Evolutionary conservation across 1,140 invertebrate species (phyloP), one percentile per base, ranked within the genome.

Genomic region (Lepeophtheirus salmonis): DNA sequence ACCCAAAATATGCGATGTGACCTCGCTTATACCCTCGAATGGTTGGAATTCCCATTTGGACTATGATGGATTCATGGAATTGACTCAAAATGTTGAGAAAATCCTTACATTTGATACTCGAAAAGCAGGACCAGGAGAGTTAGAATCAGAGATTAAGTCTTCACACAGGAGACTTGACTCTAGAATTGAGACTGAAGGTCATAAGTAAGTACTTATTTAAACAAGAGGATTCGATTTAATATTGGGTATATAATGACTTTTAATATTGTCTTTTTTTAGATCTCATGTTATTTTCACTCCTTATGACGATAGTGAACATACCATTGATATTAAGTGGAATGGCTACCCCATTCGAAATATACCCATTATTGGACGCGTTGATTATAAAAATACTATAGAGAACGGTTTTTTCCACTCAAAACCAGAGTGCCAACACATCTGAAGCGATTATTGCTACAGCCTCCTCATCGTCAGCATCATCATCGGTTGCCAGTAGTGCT

Each of bases 21-120:
- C 50, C 6, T 56, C 30, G 14, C 66, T 58, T 17, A 49, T 48
- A 4, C 56, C 41, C 6, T 73, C 80, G 6, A 80, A 80, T 64
- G 86, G 90, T 0, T 92, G 89, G 87, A 80, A 84, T 14, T 72
- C 71, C 76, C 78, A 66, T 69, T 79, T 84, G 57, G 83, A 86
- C 68, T 76, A 82, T 18, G 76, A 84, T 26, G 83, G 72, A 60
- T 66, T 82, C 16, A 73, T 94, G 1, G 80, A 82, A 63, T 75
- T 92, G 4, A 67, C 68, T 16, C 68, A 76, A 41, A 73, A 74
- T 22, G 74, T 80, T 67, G 73, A 75, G 61, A 74, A 79, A 64
- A 72, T 72, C 51, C 72, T 83, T 54, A 73, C 75, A 20, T 78
- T 83, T 65, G 80, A 83, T 66, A 71, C 73, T 2, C 72, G 73